Evolutionary conservation across 1,140 invertebrate genomes (phyloP).

Genomic region (Tigriopus japonicus): DNA sequence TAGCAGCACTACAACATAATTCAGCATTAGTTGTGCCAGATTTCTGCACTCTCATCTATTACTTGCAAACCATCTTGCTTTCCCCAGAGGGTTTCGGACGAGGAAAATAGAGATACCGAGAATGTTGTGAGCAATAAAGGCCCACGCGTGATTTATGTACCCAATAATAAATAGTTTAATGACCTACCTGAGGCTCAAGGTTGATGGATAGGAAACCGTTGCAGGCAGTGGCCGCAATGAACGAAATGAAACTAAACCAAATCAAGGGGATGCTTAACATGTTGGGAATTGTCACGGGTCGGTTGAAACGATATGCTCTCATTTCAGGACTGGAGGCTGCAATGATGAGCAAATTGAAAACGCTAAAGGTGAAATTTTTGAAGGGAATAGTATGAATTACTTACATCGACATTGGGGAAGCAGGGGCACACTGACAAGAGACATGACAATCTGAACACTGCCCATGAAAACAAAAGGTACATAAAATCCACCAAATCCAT

Average conservation of each 20-base stretch:
- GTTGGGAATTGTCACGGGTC: conserved; percentile 10
- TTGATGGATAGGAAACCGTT: conserved; percentile 24
- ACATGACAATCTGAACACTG: conserved; percentile 18
- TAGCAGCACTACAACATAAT: too few relatives aligned
- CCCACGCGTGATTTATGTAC: too few relatives aligned
- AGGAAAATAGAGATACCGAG: too few relatives aligned
- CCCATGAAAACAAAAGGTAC: conserved; percentile 22
- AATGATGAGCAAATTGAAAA: too few relatives aligned
- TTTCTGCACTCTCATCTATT: too few relatives aligned
- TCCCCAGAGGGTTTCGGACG: too few relatives aligned
- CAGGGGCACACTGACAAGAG: conserved; percentile 16
- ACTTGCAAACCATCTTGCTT: too few relatives aligned
- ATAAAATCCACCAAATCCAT: conserved; percentile 22
- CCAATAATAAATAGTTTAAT: not conserved
- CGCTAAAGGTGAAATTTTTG: not conserved
- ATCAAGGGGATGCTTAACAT: conserved; percentile 21
- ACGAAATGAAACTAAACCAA: conserved; percentile 22
- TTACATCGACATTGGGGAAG: conserved; percentile 17
- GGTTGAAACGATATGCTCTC: not conserved
- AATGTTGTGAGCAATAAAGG: too few relatives aligned
- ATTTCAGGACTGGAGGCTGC: not conserved
- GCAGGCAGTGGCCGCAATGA: conserved; percentile 23
- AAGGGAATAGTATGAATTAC: not conserved
- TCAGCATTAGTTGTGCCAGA: too few relatives aligned
- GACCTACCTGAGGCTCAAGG: conserved; percentile 21